Evolutionary conservation across 1,140 invertebrate genomes (phyloP), one percentile per base, ranked within the genome.

Genomic region (Lordiphosa clarofinis): DNA sequence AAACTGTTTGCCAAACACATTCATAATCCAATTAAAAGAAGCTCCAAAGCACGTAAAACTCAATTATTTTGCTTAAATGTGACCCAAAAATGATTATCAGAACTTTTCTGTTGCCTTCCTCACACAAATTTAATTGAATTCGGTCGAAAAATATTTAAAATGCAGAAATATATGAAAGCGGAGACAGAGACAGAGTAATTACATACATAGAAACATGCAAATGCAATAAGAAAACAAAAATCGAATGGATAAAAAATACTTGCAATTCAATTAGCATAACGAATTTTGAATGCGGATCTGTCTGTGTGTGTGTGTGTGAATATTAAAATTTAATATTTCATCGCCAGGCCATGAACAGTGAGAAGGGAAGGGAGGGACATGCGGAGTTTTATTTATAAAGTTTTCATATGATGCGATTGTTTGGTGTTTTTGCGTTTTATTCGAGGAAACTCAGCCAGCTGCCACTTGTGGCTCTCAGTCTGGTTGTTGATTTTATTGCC

Each of bases 281-380:
- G 15, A 11, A 37, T 28, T 36, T 46, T 39, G 8, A 13, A 37
- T 52, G 49, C 37, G 28, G 11, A 9, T 6, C 13, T 38, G 46
- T 50, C 54, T 43, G 55, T 39, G 48, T 37, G 24, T 38, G 46
- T 50, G 57, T 43, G 55, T 39, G 48, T 37, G 24, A 46, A 62
- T 70, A 70, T 70, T 58, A n/a, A 43, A 61, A 62, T 74, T 66
- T 58, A 68, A 71, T 75, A 67, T 71, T 82, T 62, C 33, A 67
- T 74, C 33, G 28, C 28, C 12, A 53, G 37, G 57, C 42, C 38
- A 73, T 42, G n/a, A 56, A 56, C 4, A 37, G 24, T 6, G 12
- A 33, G 31, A 36, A 36, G 11, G 11, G 1, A 13, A 24, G 24
- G 13, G 21, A 15, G 24, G 10, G 11, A 11, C 24, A 31, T 38